Base-by-base conservation (phyloP, 2,888 invertebrate species). In the Drosophila fungiperda region DNA sequence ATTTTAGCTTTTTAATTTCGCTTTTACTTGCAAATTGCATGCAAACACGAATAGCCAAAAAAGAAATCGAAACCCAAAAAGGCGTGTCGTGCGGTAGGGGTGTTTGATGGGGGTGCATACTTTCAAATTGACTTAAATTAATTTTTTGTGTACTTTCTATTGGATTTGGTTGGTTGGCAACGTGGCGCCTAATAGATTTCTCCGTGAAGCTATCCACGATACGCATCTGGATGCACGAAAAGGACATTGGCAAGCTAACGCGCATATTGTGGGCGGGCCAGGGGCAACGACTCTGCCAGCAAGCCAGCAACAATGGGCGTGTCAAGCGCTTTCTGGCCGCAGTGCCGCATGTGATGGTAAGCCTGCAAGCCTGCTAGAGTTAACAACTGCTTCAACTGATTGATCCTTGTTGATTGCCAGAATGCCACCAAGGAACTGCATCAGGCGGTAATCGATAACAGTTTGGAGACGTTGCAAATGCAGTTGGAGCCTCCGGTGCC, bases 171-270 rank as follows among this genome's bases (percentile, higher is more conserved):
- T 40, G 17, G 20, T 15, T 62, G 45, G 45, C 45, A 45, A 45
- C 45, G 61, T 74, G 49, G 38, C 35, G 53, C 57, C 35, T 33
- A 83, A 89, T 93, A 96, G 97, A 95, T 92, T 94, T 97, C 92
- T 96, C 96, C 90, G 96, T 97, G 87, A 97, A 96, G 89, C 95
- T 96, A 68, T 97, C 98, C 80, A 98, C 97, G 91, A 98, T 99
- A 78, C 94, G 98, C 82, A 98, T 98, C 94, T 99, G 98, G 98
- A 97, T 98, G 87, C 97, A 98, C 93, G 98, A 98, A 93, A 96
- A 97, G 92, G 97, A 98, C 93, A 95, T 98, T 92, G 95, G 95
- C 59, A 96, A 97, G 83, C 94, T 98, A 84, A 97, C 98, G 93
- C 96, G 96, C 90, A 97, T 98, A 6, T 94, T 98, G 61, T 97